phyloP scores from a whole-genome alignment of 2,888 invertebrate species.

The Choreutis nemorana region DNA sequence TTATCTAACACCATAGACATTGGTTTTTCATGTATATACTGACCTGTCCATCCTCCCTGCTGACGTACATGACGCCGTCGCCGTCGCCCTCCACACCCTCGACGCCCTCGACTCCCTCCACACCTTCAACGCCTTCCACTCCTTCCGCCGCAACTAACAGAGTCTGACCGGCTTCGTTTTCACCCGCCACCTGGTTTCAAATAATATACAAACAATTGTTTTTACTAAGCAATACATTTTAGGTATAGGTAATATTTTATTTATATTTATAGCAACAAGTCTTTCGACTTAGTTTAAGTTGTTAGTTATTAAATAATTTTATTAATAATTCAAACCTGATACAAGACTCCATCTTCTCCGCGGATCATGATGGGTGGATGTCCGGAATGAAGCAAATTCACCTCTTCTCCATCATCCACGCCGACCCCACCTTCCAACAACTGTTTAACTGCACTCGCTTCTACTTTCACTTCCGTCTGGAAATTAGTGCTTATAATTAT shows the following conservation, averaged over 20 bases:
- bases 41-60: conserved; percentile 56
- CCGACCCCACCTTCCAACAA: conserved; percentile 48
- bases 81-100: conserved; percentile 74
- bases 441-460: conserved; percentile 69
- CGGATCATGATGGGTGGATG: conserved; percentile 79
- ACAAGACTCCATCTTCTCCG: conserved; percentile 84
- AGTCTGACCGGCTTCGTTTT: conserved; percentile 81
- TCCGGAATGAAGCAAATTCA: conserved; percentile 34
- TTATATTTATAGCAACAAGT: too few relatives aligned
- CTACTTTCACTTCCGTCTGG: conserved; percentile 54
- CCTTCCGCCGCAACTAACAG: conserved; percentile 74
- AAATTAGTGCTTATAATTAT: conserved; percentile 1
- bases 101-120: conserved; percentile 74
- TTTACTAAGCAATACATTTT: too few relatives aligned
- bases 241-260: too few relatives aligned
- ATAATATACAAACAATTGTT: conserved; percentile 3
- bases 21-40: conserved; percentile 7
- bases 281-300: too few relatives aligned
- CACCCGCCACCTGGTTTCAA: conserved; percentile 81
- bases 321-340: too few relatives aligned
- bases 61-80: conserved; percentile 69
- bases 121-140: conserved; percentile 76
- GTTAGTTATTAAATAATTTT: too few relatives aligned
- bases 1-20: too few relatives aligned
- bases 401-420: conserved; percentile 48